phyloP scores from a whole-genome alignment of 2,113 vertebrate species.

The Isurus oxyrinchus region DNA sequence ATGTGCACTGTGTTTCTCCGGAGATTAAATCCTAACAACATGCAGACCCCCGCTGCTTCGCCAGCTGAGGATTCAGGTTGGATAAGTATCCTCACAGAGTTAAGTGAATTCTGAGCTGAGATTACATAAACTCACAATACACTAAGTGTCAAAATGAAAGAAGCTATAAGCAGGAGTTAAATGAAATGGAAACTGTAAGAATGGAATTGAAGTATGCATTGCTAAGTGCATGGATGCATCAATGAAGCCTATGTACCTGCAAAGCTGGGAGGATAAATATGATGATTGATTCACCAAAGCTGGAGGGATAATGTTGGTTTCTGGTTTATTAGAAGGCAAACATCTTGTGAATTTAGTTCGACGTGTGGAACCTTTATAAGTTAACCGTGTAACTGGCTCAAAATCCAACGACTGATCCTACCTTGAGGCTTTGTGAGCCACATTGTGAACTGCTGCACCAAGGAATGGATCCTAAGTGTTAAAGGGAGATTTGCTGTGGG shows the following conservation, averaged over 20 bases:
- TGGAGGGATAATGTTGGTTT: background rate
- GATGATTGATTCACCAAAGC: background rate
- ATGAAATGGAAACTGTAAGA: background rate
- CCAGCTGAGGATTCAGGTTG: background rate
- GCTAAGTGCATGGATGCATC: background rate
- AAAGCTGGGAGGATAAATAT: background rate
- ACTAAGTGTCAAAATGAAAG: background rate
- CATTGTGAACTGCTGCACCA: background rate
- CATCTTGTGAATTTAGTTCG: background rate
- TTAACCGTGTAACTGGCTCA: background rate
- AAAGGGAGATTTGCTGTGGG: background rate
- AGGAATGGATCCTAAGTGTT: background rate
- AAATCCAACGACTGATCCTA: background rate
- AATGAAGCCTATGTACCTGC: background rate
- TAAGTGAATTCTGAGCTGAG: background rate
- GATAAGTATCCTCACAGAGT: background rate
- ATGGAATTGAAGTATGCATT: background rate
- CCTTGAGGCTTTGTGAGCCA: background rate
- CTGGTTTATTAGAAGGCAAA: background rate
- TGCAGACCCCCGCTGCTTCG: background rate
- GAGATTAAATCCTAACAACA: background rate
- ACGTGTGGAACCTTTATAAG: background rate
- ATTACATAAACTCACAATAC: background rate
- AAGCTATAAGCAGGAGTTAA: background rate
- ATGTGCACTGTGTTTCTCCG: background rate